Evolutionary conservation across 2,888 invertebrate genomes (phyloP).

Genomic region (Fissipunctia ypsillon): DNA sequence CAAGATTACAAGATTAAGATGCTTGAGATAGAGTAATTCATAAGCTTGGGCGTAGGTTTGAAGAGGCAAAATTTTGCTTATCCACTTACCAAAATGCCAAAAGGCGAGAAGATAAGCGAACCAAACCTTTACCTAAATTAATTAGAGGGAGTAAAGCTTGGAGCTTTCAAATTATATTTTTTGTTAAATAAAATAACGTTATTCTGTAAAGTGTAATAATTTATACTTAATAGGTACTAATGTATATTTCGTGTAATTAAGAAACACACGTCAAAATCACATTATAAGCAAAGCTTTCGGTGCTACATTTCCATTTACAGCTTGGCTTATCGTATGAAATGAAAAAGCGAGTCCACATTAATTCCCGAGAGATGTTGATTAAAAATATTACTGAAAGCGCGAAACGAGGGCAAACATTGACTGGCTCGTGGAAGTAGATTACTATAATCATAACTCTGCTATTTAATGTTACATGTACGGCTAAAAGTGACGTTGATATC

Average conservation of each 20-base stretch:
- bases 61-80: neutral
- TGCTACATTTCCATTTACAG: slow-evolving; percentile 42
- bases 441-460: slow-evolving; percentile 52
- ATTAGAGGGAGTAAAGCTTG: slow-evolving; percentile 1
- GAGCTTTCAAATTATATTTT: neutral
- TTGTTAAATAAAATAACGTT: slow-evolving; percentile 11
- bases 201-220: neutral
- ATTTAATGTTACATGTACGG: slow-evolving; percentile 28
- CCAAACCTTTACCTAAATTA: slow-evolving; percentile 1
- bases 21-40: neutral
- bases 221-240: neutral
- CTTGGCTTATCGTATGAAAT: slow-evolving; percentile 37
- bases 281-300: slow-evolving; percentile 32
- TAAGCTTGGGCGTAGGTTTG: slow-evolving; percentile 9
- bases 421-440: slow-evolving; percentile 59
- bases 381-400: slow-evolving; percentile 61
- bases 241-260: neutral
- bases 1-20: neutral
- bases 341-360: slow-evolving; percentile 49
- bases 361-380: slow-evolving; percentile 56
- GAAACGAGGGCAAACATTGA: slow-evolving; percentile 62
- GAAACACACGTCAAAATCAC: slow-evolving; percentile 24
- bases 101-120: slow-evolving; percentile 16
- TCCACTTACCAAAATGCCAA: slow-evolving; percentile 21
- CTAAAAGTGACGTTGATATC: slow-evolving; percentile 14